Evolutionary conservation across 2,888 invertebrate species (phyloP).

Genomic region (Parascotia fuliginaria): DNA sequence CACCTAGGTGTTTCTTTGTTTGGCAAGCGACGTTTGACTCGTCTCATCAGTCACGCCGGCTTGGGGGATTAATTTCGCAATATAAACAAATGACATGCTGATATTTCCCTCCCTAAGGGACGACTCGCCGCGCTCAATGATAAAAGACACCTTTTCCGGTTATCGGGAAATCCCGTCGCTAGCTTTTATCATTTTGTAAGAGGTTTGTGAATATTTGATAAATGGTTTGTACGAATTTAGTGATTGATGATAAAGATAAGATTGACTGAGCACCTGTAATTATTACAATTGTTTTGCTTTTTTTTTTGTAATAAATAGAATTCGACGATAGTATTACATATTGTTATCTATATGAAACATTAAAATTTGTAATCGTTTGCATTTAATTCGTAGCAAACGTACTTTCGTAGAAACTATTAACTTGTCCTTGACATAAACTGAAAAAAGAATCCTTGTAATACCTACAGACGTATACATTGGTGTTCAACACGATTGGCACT

Average conservation of each 20-base stretch:
- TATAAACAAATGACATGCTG: conserved; percentile 76
- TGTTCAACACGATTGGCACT: not conserved
- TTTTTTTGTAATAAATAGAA: no score
- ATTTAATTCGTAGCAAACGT: not conserved
- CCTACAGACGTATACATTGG: not conserved
- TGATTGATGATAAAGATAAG: conserved; percentile 38
- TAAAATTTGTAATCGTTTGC: no score
- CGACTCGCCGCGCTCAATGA: conserved; percentile 46
- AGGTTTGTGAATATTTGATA: conserved; percentile 61
- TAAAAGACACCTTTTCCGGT: conserved; percentile 57
- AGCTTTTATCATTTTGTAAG: conserved; percentile 60
- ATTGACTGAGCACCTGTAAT: not conserved
- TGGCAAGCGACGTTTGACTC: conserved; percentile 74
- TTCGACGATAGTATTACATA: no score
- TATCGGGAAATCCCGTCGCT: conserved; percentile 47
- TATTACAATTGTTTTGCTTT: not conserved
- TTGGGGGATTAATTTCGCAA: conserved; percentile 72
- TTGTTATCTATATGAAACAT: no score
- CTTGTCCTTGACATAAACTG: not conserved
- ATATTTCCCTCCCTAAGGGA: conserved; percentile 59
- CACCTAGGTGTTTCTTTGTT: conserved; percentile 80
- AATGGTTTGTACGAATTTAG: conserved; percentile 51
- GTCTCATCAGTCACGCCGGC: conserved; percentile 67
- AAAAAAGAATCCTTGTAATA: not conserved
- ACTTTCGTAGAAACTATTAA: not conserved